These are phyloP conservation scores for Podiceps cristatus DNA, from an alignment of 2,113 vertebrate species.

Conservation along the genomic window DNA sequence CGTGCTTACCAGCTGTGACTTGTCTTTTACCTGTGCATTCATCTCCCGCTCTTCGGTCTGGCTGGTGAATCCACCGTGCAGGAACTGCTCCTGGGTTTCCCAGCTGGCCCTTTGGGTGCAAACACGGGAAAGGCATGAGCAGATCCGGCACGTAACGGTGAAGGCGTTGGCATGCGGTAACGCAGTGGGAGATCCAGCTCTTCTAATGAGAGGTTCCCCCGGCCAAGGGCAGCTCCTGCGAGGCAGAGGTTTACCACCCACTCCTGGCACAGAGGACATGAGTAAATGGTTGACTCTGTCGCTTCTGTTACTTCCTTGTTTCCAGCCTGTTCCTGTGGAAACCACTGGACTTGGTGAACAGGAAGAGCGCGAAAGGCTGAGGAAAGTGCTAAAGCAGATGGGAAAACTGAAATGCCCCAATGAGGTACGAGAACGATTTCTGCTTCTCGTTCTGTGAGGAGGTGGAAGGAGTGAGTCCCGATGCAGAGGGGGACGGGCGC, in stretches of 20 bases:
- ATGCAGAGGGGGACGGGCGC: accelerated
- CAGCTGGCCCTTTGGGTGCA: background rate
- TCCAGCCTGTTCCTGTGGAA: constrained; percentile 84
- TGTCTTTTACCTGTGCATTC: constrained; percentile 19
- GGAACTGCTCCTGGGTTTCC: constrained; percentile 18
- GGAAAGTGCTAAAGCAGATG: constrained; percentile 95
- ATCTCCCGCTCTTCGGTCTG: constrained; percentile 2
- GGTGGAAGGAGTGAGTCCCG: background rate
- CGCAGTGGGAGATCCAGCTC: background rate
- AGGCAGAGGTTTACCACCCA: background rate
- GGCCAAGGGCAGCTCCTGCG: background rate
- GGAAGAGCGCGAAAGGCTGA: constrained; percentile 90
- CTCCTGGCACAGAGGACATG: constrained; percentile 21
- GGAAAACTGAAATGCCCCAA: constrained; percentile 94
- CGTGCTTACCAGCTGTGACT: background rate
- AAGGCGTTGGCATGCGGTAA: background rate
- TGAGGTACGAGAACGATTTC: constrained; percentile 81
- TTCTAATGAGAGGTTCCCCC: background rate
- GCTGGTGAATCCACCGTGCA: background rate
- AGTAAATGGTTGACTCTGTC: constrained; percentile 27
- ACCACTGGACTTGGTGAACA: constrained; percentile 83
- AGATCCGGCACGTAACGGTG: background rate
- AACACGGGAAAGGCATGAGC: background rate
- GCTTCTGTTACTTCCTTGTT: constrained; percentile 60
- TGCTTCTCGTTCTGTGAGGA: constrained; percentile 7